A percentile compares a stretch with the other conserved stretches of the same genome.
phyloP scores from a whole-genome alignment of 92 coral and sea anemone genomes.

The Hydrozoanthus gracilis region DNA sequence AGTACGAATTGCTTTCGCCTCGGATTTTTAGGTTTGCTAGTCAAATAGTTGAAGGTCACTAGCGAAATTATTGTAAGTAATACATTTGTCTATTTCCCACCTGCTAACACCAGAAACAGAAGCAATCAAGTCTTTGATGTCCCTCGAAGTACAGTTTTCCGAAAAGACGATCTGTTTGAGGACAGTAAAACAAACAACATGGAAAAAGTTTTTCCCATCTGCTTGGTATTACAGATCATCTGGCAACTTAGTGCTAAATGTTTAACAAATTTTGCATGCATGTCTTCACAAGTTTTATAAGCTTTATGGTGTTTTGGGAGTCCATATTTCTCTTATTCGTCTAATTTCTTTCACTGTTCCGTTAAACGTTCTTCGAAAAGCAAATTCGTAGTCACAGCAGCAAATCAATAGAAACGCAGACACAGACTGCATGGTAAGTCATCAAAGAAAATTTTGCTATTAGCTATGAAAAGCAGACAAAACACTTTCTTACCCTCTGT shows the following conservation, averaged over 20 bases:
- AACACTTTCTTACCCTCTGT: neutral
- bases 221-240: neutral
- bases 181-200: neutral
- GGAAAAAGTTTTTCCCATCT: neutral
- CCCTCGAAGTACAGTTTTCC: slow-evolving; percentile 28
- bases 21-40: neutral
- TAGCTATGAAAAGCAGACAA: neutral
- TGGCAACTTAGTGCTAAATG: neutral
- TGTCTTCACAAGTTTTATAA: too few relatives aligned
- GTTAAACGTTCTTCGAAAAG: too few relatives aligned
- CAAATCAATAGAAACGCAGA: too few relatives aligned
- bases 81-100: neutral
- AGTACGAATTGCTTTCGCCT: too few relatives aligned
- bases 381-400: too few relatives aligned
- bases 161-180: slow-evolving; percentile 13
- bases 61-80: neutral
- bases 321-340: too few relatives aligned
- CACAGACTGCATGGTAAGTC: too few relatives aligned
- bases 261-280: too few relatives aligned
- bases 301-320: too few relatives aligned
- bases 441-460: too few relatives aligned
- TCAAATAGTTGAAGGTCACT: neutral
- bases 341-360: too few relatives aligned
- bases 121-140: slow-evolving; percentile 38
- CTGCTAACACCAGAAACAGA: slow-evolving; percentile 32